phyloP scores from a whole-genome alignment of 92 coral and sea anemone species.

The Zoanthus gigantus region DNA sequence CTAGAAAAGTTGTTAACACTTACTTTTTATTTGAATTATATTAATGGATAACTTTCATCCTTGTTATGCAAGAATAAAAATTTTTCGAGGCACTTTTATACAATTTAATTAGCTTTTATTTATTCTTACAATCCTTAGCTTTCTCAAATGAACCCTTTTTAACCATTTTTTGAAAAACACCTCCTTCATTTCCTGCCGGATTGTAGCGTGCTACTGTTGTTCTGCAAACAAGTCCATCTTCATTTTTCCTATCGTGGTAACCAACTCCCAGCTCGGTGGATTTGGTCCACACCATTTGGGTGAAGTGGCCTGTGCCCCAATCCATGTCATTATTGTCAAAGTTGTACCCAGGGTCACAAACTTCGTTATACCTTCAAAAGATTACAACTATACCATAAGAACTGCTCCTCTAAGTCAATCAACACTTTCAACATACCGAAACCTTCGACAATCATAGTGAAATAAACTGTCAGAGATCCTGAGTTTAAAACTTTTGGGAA shows the following conservation, averaged over 20 bases:
- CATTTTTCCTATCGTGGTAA: constrained; percentile 62
- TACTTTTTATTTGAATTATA: not conserved
- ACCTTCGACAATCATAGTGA: no score
- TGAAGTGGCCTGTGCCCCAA: constrained; percentile 83
- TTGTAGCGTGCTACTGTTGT: constrained; percentile 85
- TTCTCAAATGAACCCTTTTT: constrained; percentile 78
- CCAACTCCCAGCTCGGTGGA: constrained; percentile 87
- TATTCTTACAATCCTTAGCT: constrained; percentile 46
- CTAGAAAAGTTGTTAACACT: no score
- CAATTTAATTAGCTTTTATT: not conserved
- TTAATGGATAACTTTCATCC: not conserved
- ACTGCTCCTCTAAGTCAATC: no score
- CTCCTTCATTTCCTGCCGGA: constrained; percentile 80
- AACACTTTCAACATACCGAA: no score
- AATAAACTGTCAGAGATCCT: no score
- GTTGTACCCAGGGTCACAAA: constrained; percentile 80
- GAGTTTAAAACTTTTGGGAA: no score
- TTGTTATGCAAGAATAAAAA: not conserved
- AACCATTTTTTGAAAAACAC: constrained; percentile 69
- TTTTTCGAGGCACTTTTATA: not conserved
- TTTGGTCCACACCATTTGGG: constrained; percentile 87
- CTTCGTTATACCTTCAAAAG: constrained; percentile 83
- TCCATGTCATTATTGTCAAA: constrained; percentile 65
- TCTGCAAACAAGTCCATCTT: constrained; percentile 76
- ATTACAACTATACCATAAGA: not conserved